Conservation (phyloP, 2,797 vertebrate species). For the Nyctalus aviator region DNA sequence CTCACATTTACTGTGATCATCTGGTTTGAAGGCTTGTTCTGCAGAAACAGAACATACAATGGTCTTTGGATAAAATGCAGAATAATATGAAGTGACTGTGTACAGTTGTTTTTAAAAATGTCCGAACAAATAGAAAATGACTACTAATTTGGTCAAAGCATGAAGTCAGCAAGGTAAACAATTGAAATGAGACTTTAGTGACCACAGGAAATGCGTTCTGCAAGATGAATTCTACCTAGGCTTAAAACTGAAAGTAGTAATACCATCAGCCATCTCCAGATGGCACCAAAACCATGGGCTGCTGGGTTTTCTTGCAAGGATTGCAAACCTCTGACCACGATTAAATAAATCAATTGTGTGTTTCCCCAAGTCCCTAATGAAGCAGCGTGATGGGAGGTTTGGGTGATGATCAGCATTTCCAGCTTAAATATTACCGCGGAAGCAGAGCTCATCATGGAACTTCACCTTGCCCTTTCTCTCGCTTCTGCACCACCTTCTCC, state of each 20-base stretch:
- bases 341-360: neutral
- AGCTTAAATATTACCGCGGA: neutral
- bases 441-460: neutral
- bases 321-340: neutral
- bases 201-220: slow-evolving; percentile 65
- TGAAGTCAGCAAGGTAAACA: neutral
- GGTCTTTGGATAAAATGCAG: neutral
- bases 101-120: neutral
- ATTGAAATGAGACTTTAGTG: neutral
- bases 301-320: neutral
- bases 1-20: neutral
- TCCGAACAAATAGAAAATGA: slow-evolving; percentile 23
- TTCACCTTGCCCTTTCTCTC: slow-evolving; percentile 6
- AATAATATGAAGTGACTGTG: neutral
- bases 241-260: neutral
- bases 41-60: neutral
- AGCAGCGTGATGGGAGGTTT: neutral
- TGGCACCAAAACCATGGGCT: neutral
- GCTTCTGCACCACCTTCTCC: neutral
- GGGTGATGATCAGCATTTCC: neutral
- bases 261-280: slow-evolving; percentile 32
- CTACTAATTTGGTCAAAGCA: neutral
- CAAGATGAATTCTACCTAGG: neutral
- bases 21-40: neutral
- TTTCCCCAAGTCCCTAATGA: neutral